Evolutionary conservation across 2,888 invertebrate species (phyloP).

Genomic region (Cheilosia scutellata): DNA sequence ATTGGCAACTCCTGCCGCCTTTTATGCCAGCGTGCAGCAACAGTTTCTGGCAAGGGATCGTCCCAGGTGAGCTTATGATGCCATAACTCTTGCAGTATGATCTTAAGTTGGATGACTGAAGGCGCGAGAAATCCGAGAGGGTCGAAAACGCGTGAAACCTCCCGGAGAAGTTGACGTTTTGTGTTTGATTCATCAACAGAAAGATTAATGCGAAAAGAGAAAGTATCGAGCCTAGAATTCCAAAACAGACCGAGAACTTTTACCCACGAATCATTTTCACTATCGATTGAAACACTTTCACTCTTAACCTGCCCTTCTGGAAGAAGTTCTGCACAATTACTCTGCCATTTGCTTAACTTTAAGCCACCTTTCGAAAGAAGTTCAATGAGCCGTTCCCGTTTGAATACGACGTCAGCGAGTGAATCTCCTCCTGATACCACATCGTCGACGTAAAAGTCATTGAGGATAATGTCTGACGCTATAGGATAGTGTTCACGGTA

Average conservation of each 20-base stretch:
- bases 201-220: constrained; percentile 39
- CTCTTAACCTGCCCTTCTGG: neutral
- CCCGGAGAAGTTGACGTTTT: constrained; percentile 23
- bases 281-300: neutral
- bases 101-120: constrained; percentile 62
- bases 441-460: too few species aligned
- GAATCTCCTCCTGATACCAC: too few species aligned
- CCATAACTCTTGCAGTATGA: constrained; percentile 69
- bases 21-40: constrained; percentile 32
- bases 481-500: too few species aligned
- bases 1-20: constrained; percentile 23
- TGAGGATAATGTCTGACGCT: too few species aligned
- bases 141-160: constrained; percentile 56
- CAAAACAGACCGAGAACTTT: too few species aligned
- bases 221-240: constrained; percentile 30
- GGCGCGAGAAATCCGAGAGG: constrained; percentile 66
- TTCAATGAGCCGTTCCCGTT: constrained; percentile 14
- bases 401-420: constrained; percentile 7
- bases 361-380: constrained; percentile 54
- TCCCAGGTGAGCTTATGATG: constrained; percentile 60
- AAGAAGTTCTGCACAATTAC: constrained; percentile 11
- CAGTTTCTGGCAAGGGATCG: constrained; percentile 44
- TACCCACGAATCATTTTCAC: constrained; percentile 1
- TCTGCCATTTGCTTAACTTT: constrained; percentile 20
- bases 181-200: constrained; percentile 2